Percentiles rank a stretch among this genome's conserved stretches.
Conservation (phyloP, 2,113 vertebrate species). For the Protobothrops mucrosquamatus region DNA sequence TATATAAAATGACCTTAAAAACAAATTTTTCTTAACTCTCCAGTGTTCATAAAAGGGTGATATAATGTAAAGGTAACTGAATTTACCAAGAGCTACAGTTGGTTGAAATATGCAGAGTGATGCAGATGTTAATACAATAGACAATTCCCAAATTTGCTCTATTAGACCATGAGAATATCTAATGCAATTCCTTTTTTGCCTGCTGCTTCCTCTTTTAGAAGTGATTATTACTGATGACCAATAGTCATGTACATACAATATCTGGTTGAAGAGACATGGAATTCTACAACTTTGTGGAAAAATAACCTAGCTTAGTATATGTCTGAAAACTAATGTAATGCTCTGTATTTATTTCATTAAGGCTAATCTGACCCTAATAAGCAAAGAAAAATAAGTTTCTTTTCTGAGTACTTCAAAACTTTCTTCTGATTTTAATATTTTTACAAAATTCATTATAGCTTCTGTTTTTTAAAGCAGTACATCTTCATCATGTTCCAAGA, state of each 20-base stretch:
- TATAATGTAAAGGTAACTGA: not conserved
- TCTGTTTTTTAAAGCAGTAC: not conserved
- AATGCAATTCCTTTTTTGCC: not conserved
- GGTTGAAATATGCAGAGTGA: not conserved
- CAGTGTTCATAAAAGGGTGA: not conserved
- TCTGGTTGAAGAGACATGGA: not conserved
- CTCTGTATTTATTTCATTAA: not conserved
- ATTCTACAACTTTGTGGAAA: not conserved
- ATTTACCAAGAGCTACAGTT: not conserved
- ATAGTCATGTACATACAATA: not conserved
- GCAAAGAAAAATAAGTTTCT: not conserved
- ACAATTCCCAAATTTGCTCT: not conserved
- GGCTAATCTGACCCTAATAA: not conserved
- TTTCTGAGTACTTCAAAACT: not conserved
- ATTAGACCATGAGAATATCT: not conserved
- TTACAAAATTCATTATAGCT: not conserved
- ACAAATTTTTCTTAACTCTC: not conserved
- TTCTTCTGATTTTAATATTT: too few relatives aligned
- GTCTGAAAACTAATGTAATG: not conserved
- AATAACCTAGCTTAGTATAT: not conserved
- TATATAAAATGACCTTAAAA: not conserved
- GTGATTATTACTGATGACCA: not conserved
- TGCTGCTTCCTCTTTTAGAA: not conserved
- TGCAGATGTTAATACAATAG: not conserved
- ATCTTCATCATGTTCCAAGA: not conserved